These are phyloP conservation scores for Todiramphus saurophagus DNA, from an alignment of 2,113 vertebrate species.

Conservation along the genomic window DNA sequence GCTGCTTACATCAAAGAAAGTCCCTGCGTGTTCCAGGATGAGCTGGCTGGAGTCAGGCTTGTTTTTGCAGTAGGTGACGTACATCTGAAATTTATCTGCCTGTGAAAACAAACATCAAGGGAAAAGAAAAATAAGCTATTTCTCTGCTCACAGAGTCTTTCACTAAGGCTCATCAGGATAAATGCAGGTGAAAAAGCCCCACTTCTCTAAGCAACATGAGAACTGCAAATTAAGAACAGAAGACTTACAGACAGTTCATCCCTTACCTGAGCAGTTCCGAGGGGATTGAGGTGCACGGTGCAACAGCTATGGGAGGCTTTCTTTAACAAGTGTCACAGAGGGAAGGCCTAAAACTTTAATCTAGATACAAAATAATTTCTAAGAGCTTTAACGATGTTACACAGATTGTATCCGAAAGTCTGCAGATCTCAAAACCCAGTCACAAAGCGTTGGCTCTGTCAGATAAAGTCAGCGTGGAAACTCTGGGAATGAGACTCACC, in stretches of 20 bases:
- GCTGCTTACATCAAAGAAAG: conserved; percentile 94
- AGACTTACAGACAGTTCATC: neutral
- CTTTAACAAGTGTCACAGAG: neutral
- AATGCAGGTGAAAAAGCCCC: neutral
- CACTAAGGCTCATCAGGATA: neutral
- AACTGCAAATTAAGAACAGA: neutral
- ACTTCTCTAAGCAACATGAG: neutral
- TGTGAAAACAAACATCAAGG: conserved; percentile 73
- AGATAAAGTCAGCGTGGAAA: neutral
- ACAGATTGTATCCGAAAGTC: neutral
- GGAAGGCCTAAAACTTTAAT: neutral
- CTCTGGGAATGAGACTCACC: neutral
- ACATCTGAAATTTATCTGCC: conserved; percentile 99
- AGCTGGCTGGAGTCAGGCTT: conserved; percentile 98
- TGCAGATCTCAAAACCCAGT: neutral
- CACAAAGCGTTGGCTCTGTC: neutral
- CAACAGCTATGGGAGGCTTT: neutral
- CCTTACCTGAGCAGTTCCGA: neutral
- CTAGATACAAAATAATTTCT: neutral
- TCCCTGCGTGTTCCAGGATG: conserved; percentile 92
- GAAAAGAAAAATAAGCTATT: conserved; percentile 27
- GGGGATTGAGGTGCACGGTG: neutral
- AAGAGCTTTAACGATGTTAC: neutral
- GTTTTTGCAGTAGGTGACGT: conserved; percentile 99
- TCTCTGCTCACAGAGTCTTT: neutral